Conservation (phyloP, 2,888 invertebrate genomes). For the Mimachlamys varia region DNA sequence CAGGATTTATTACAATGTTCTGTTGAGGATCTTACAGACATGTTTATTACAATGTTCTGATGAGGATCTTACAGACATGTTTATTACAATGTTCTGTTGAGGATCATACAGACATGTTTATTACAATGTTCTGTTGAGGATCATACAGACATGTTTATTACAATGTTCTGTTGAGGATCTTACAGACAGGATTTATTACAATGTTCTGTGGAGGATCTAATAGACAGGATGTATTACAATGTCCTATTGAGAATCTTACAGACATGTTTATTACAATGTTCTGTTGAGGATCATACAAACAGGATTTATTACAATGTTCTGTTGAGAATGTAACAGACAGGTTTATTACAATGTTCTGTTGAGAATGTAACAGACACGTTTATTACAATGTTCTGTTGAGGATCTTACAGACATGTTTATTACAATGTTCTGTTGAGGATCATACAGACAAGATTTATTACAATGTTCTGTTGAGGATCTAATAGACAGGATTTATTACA, state of each 20-base stretch:
- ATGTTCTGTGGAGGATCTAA: too few relatives aligned
- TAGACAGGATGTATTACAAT: too few relatives aligned
- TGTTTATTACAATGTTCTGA: constrained; percentile 38
- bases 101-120: constrained; percentile 53
- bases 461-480: too few relatives aligned
- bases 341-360: too few relatives aligned
- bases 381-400: not conserved
- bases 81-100: not conserved
- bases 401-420: constrained; percentile 53
- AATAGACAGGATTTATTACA: too few relatives aligned
- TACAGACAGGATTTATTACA: constrained; percentile 49
- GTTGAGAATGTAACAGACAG: constrained; percentile 50
- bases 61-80: constrained; percentile 53
- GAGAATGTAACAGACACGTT: too few relatives aligned
- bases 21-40: constrained; percentile 48
- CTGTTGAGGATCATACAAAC: too few relatives aligned
- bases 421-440: not conserved
- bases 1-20: too few relatives aligned
- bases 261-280: constrained; percentile 51
- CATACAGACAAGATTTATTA: constrained; percentile 49
- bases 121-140: not conserved
- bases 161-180: not conserved
- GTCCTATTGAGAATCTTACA: constrained; percentile 46
- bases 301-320: too few relatives aligned
- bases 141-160: constrained; percentile 54